Conservation (phyloP, 2,797 vertebrate genomes). For the Miopithecus talapoin region DNA sequence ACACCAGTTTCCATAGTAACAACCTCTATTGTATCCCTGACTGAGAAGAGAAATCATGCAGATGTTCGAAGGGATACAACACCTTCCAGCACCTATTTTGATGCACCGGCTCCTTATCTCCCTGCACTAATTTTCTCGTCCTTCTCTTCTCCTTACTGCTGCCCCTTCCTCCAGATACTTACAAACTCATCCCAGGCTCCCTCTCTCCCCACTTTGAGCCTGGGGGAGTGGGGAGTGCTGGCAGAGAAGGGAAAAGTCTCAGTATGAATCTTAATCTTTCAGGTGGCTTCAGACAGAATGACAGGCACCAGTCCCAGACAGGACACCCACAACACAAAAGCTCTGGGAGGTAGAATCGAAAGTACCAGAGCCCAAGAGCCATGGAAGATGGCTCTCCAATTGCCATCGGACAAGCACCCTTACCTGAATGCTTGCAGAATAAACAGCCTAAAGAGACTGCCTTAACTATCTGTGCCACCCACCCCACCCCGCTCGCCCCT, state of each 20-base stretch:
- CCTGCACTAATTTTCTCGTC: conserved; percentile 22
- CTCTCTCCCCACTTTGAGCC: conserved; percentile 14
- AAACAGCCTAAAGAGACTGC: neutral
- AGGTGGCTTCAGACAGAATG: conserved; percentile 51
- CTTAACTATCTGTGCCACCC: neutral
- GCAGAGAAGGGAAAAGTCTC: conserved; percentile 44
- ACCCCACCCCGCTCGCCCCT: neutral
- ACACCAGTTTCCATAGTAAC: conserved; percentile 84
- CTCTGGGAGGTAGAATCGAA: conserved; percentile 29
- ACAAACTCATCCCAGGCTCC: neutral
- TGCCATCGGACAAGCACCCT: neutral
- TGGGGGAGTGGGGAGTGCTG: neutral
- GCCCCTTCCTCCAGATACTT: neutral
- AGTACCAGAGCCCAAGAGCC: neutral
- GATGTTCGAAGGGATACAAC: conserved; percentile 79
- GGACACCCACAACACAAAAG: neutral
- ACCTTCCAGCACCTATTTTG: conserved; percentile 81
- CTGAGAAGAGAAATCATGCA: conserved; percentile 78
- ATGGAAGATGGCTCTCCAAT: conserved; percentile 1
- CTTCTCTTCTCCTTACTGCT: neutral
- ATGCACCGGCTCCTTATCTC: conserved; percentile 73
- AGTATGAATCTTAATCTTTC: conserved; percentile 45
- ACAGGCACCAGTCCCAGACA: neutral
- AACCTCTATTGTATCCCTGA: conserved; percentile 80
- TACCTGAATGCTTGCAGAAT: neutral